A percentile compares a stretch with the other conserved stretches of the same genome.
Conservation (phyloP, 2,797 vertebrate genomes). For the Lagocephalus sceleratus region DNA sequence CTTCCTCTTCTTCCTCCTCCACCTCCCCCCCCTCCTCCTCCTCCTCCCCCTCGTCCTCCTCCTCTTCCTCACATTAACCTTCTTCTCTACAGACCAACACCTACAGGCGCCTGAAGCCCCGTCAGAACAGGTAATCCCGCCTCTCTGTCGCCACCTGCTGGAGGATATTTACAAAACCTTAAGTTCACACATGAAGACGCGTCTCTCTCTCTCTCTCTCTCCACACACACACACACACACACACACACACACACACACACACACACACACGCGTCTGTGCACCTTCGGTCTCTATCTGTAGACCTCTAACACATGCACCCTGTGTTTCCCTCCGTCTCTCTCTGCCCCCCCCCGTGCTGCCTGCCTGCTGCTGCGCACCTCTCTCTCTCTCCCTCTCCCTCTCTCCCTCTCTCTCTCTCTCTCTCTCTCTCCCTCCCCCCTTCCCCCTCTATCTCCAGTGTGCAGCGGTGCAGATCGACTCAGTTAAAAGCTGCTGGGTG, state of each 20-base stretch:
- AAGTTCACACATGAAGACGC: not conserved
- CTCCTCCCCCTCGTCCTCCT: not conserved
- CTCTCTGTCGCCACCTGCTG: slow-evolving; percentile 76
- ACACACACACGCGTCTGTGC: no score
- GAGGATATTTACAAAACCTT: slow-evolving; percentile 34
- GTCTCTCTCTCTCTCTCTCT: no score
- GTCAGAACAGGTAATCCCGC: slow-evolving; percentile 9
- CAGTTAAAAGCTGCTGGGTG: slow-evolving; percentile 62
- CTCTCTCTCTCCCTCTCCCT: not conserved
- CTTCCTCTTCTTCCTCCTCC: not conserved
- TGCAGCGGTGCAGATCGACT: slow-evolving; percentile 38
- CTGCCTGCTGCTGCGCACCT: no score
- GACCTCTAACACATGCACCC: not conserved
- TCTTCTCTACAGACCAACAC: no score
- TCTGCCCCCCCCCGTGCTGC: no score
- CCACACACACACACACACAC: no score
- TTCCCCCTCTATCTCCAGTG: slow-evolving; percentile 43
- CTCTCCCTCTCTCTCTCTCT: not conserved
- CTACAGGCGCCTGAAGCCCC: not conserved
- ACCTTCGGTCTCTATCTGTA: no score
- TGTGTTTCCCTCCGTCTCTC: not conserved
- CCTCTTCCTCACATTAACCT: no score
- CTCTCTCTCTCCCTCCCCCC: no score
- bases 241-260: no score
- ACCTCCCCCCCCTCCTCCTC: not conserved